These are phyloP conservation scores for Leucophora obtusa DNA, from an alignment of 2,888 invertebrate genomes.

Conservation along the genomic window DNA sequence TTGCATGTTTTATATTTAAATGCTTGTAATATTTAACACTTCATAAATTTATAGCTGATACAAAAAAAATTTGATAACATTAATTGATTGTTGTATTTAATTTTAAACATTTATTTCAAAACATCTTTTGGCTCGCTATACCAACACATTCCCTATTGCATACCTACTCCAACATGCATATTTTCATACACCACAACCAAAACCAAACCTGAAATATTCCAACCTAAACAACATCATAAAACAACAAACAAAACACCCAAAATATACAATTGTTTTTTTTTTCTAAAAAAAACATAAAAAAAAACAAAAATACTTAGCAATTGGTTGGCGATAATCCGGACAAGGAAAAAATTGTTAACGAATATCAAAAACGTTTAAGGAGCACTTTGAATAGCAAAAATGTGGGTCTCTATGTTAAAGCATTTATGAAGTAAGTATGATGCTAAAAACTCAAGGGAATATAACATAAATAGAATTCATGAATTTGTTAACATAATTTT, in stretches of 20 bases:
- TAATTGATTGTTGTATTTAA: not conserved
- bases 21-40: not conserved
- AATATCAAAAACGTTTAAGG: slow-evolving; percentile 87
- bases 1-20: not conserved
- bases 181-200: slow-evolving; percentile 4
- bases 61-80: not conserved
- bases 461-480: slow-evolving; percentile 6
- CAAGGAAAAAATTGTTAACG: slow-evolving; percentile 86
- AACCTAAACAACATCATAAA: not conserved
- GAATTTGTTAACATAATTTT: slow-evolving; percentile 15
- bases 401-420: slow-evolving; percentile 88
- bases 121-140: not conserved
- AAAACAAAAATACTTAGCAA: slow-evolving; percentile 78
- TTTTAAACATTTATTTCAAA: not conserved
- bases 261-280: slow-evolving; percentile 15
- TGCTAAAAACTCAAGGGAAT: not conserved
- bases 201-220: slow-evolving; percentile 15
- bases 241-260: not conserved
- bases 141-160: not conserved
- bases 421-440: slow-evolving; percentile 87
- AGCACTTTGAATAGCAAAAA: slow-evolving; percentile 88
- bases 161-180: not conserved
- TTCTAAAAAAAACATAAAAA: slow-evolving; percentile 5
- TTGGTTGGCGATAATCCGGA: slow-evolving; percentile 82
- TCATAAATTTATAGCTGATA: not conserved